Conservation (phyloP, 2,113 vertebrate species). For the Ictalurus furcatus region DNA sequence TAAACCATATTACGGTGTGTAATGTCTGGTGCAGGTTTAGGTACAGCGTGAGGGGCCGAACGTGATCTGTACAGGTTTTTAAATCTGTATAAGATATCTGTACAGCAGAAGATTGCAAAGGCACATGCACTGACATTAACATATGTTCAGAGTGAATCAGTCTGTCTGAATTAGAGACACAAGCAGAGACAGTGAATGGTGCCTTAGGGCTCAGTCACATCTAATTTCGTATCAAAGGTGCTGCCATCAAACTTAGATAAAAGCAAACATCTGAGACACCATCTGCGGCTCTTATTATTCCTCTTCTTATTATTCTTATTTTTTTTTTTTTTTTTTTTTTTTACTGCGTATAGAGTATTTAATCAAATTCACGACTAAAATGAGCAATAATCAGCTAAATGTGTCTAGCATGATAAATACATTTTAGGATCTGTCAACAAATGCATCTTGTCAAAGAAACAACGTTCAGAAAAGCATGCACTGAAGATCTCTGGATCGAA, state of each 20-base stretch:
- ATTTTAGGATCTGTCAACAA: too few relatives aligned
- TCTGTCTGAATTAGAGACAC: conserved; percentile 32
- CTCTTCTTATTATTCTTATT: too few relatives aligned
- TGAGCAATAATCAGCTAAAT: too few relatives aligned
- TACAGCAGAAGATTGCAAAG: not conserved
- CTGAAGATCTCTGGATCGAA: too few relatives aligned
- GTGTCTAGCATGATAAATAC: too few relatives aligned
- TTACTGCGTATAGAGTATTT: too few relatives aligned
- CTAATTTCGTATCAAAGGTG: conserved; percentile 31
- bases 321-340: not conserved
- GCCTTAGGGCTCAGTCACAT: conserved; percentile 34
- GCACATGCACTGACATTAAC: conserved; percentile 30
- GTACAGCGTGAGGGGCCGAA: not conserved
- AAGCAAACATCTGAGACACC: not conserved
- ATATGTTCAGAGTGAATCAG: conserved; percentile 45
- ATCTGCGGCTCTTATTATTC: not conserved
- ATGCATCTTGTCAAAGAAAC: too few relatives aligned
- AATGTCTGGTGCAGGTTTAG: not conserved
- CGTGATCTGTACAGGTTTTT: not conserved
- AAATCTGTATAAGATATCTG: not conserved
- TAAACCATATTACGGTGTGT: not conserved
- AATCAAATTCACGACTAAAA: not conserved
- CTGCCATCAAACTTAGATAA: conserved; percentile 4
- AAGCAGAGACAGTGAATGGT: conserved; percentile 27
- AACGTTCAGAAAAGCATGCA: too few relatives aligned